Conservation (phyloP, 2,888 invertebrate genomes). For the Lomographa bimaculata region DNA sequence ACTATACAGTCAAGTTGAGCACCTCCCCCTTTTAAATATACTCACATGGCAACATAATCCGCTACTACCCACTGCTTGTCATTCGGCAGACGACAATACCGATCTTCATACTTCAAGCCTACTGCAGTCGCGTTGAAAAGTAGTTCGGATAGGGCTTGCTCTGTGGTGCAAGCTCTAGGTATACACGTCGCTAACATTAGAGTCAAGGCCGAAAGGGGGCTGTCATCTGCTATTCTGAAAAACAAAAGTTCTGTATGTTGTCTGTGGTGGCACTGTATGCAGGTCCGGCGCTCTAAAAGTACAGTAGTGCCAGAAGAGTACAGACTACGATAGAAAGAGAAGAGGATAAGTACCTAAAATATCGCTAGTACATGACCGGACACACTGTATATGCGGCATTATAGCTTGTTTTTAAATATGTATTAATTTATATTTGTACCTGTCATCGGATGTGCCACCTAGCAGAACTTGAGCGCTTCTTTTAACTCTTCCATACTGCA, state of each 20-base stretch:
- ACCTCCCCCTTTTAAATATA: too few species aligned
- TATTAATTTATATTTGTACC: too few species aligned
- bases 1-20: too few species aligned
- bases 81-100: slow-evolving; percentile 58
- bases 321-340: too few species aligned
- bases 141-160: slow-evolving; percentile 45
- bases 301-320: too few species aligned
- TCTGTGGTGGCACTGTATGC: too few species aligned
- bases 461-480: slow-evolving; percentile 8
- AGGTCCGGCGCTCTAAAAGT: too few species aligned
- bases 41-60: slow-evolving; percentile 68
- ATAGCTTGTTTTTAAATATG: too few species aligned
- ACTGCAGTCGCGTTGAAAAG: slow-evolving; percentile 39
- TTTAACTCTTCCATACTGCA: slow-evolving; percentile 2
- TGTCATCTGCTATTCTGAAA: slow-evolving; percentile 23
- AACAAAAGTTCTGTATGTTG: too few species aligned
- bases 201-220: slow-evolving; percentile 2
- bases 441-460: slow-evolving; percentile 4
- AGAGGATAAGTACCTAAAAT: too few species aligned
- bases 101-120: slow-evolving; percentile 46
- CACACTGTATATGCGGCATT: too few species aligned
- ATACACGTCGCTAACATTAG: slow-evolving; percentile 53
- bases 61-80: slow-evolving; percentile 66
- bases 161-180: slow-evolving; percentile 58
- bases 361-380: too few species aligned